These are phyloP conservation scores for Meloidogyne floridensis DNA, from an alignment of 1,140 invertebrate species.

Conservation along the genomic window DNA sequence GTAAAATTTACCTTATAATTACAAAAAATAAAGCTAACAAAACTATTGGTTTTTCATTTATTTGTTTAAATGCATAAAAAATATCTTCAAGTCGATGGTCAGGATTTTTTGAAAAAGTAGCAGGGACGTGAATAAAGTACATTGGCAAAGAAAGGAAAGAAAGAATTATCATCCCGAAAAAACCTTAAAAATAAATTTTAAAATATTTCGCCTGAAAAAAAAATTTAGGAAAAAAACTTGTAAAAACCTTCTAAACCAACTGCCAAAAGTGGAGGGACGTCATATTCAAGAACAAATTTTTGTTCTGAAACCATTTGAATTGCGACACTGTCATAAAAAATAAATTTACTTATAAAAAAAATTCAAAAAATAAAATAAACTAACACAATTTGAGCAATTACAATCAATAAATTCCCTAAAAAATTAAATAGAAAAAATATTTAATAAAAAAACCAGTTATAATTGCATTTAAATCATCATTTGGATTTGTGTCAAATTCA, in stretches of 20 bases:
- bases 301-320: constrained; percentile 85
- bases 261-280: constrained; percentile 79
- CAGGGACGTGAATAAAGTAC: constrained; percentile 55
- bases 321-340: constrained; percentile 76
- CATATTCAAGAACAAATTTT: constrained; percentile 79
- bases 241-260: constrained; percentile 92
- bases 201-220: constrained; percentile 3
- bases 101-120: constrained; percentile 51
- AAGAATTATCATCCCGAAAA: constrained; percentile 52
- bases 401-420: constrained; percentile 84
- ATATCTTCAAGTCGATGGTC: constrained; percentile 51
- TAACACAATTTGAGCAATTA: constrained; percentile 80
- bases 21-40: constrained; percentile 44
- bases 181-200: constrained; percentile 36
- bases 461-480: constrained; percentile 76
- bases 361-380: constrained; percentile 51
- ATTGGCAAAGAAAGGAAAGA: constrained; percentile 51
- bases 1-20: constrained; percentile 66
- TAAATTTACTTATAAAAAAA: background rate
- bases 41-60: constrained; percentile 41
- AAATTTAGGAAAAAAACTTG: constrained; percentile 73
- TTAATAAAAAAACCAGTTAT: constrained; percentile 72
- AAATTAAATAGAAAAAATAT: constrained; percentile 27
- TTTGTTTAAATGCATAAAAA: constrained; percentile 50
- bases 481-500: constrained; percentile 67